Percentiles rank a stretch among this genome's conserved stretches.
Evolutionary conservation across 2,797 vertebrate species (phyloP).

Genomic region (Chaetophractus vellerosus): DNA sequence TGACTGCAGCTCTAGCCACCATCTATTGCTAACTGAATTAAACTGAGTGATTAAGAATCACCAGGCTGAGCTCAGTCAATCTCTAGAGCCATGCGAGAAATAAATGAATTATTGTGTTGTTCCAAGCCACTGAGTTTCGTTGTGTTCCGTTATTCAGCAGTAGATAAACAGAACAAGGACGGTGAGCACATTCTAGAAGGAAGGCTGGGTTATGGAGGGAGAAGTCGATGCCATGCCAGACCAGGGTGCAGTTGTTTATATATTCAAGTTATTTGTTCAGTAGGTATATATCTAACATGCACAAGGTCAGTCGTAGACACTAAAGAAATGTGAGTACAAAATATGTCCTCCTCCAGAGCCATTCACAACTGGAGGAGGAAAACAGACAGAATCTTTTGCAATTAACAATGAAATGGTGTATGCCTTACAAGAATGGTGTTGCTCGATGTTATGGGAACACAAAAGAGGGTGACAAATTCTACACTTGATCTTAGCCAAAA

Average conservation of each 20-base stretch:
- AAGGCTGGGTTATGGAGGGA: neutral
- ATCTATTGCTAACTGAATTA: neutral
- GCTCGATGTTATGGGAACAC: neutral
- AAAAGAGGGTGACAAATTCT: neutral
- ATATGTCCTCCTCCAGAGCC: neutral
- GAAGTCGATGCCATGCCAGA: neutral
- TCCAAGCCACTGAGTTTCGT: neutral
- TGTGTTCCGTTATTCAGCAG: neutral
- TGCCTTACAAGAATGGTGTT: neutral
- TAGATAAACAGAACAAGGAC: neutral
- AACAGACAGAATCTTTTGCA: neutral
- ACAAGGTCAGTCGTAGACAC: neutral
- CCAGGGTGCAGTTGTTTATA: neutral
- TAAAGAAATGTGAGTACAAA: neutral
- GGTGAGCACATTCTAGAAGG: neutral
- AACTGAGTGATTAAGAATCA: constrained; percentile 39
- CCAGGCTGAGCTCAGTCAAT: constrained; percentile 14
- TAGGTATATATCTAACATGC: neutral
- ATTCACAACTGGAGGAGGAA: neutral
- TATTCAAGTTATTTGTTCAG: neutral
- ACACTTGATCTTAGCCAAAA: too few relatives aligned
- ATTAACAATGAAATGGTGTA: neutral
- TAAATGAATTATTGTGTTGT: neutral
- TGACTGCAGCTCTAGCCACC: neutral
- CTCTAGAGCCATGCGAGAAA: constrained; percentile 8